Percentiles rank a stretch among this genome's conserved stretches.
Conservation (phyloP, 2,888 invertebrate species). For the Azorinus chamasolen region DNA sequence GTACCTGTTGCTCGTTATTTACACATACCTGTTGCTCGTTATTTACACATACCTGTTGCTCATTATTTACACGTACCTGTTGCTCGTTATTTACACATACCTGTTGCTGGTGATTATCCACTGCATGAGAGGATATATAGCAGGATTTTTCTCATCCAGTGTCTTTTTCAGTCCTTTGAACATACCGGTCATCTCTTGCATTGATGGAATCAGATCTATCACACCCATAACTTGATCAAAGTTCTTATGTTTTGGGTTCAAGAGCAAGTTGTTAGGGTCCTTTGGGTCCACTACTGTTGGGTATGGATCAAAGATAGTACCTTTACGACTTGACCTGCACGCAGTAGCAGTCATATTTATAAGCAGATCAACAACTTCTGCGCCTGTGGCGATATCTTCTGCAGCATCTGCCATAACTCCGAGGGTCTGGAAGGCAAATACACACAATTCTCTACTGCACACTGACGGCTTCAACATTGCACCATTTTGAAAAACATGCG, state of each 20-base stretch:
- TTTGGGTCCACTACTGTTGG: constrained; percentile 82
- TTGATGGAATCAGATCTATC: constrained; percentile 69
- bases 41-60: too few species aligned
- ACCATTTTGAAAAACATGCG: constrained; percentile 83
- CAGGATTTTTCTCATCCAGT: constrained; percentile 69
- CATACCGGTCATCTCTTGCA: constrained; percentile 72
- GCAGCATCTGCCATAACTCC: constrained; percentile 84
- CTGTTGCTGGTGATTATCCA: constrained; percentile 85
- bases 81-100: too few species aligned
- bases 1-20: too few species aligned
- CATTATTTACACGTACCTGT: too few species aligned
- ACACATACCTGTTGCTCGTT: too few species aligned
- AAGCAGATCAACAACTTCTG: constrained; percentile 83
- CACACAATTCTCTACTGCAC: constrained; percentile 81
- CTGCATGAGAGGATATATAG: constrained; percentile 81
- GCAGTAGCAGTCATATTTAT: constrained; percentile 82
- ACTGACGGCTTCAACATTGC: constrained; percentile 85
- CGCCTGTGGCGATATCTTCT: constrained; percentile 79
- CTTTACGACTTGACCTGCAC: constrained; percentile 69
- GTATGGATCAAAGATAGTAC: constrained; percentile 81
- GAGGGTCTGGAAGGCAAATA: constrained; percentile 83
- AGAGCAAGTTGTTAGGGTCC: constrained; percentile 71
- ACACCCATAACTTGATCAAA: constrained; percentile 66
- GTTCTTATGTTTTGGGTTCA: constrained; percentile 80
- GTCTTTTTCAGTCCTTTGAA: constrained; percentile 68